Evolutionary conservation across 2,888 invertebrate genomes (phyloP), one percentile per base, ranked within the genome.

Genomic region (Leptogaster cylindrica): DNA sequence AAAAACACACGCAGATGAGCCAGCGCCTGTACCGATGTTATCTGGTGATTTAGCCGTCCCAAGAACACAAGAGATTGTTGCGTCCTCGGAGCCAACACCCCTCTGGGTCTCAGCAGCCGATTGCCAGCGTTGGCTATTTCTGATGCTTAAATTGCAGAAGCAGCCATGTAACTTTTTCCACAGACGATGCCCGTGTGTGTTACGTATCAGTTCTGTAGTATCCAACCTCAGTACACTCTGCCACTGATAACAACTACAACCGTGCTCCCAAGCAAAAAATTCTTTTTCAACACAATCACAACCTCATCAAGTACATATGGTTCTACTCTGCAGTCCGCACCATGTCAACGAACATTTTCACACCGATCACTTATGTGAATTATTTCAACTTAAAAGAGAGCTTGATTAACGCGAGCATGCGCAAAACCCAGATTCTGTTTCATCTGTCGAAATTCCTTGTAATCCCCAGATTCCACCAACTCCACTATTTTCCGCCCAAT

Each of bases 261-360:
- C 39, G 41, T n/a, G n/a, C 4, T 16, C 20, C n/a, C 10, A 25
- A 44, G 61, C 18, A 61, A 61, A 61, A 61, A 61, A 61, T 61
- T 61, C 61, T 61, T 61, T 33, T 61, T 61, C 61, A 61, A 61
- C 61, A 61, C 61, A 61, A 41, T 61, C 61, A 61, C 61, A 41
- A 61, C 1, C 44, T 41, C 16, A 58, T 7, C 16, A 25, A 51
- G 51, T 51, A 51, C 28, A 51, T 28, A 50, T 28, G 23, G n/a
- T n/a, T n/a, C 58, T 25, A 12, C 58, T 58, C 39, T 12, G 6
- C 20, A 51, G 28, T 12, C 51, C 51, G 48, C 50, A 55, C 36
- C n/a, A 14, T n/a, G 44, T 58, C 55, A 3, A 14, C 23, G 20
- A 14, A 16, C 10, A 18, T 39, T 23, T 55, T 55, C 41, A 58